These are phyloP conservation scores for Pinna nobilis DNA, from an alignment of 1,140 invertebrate genomes.

Conservation along the genomic window DNA sequence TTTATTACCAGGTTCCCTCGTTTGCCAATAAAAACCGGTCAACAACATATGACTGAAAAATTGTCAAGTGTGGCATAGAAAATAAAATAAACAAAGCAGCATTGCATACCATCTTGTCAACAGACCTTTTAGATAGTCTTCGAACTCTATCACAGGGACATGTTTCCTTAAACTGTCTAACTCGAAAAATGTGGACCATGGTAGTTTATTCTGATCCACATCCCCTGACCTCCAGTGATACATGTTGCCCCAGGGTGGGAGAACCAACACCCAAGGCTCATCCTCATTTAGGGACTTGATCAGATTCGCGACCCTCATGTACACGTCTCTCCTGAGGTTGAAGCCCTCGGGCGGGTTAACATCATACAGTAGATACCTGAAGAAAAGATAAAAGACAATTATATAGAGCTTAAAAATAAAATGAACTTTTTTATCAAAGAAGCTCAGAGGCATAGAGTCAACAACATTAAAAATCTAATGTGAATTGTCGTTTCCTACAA, in stretches of 20 bases:
- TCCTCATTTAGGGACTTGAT: constrained; percentile 80
- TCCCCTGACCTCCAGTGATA: constrained; percentile 90
- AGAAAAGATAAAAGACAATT: background rate
- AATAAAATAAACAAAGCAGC: background rate
- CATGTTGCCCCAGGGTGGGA: constrained; percentile 93
- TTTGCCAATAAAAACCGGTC: too few relatives aligned
- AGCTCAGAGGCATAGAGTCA: background rate
- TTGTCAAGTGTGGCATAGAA: too few relatives aligned
- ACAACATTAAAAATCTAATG: background rate
- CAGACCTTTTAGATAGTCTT: constrained; percentile 86
- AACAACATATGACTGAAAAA: too few relatives aligned
- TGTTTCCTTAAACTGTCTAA: constrained; percentile 85
- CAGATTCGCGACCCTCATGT: constrained; percentile 91
- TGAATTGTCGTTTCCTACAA: background rate
- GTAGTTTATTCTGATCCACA: constrained; percentile 77
- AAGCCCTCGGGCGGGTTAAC: constrained; percentile 97
- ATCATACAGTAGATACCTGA: constrained; percentile 86
- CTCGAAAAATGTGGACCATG: constrained; percentile 93
- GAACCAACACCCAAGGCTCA: constrained; percentile 77
- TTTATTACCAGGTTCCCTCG: too few relatives aligned
- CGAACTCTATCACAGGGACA: constrained; percentile 91
- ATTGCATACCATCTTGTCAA: too few relatives aligned
- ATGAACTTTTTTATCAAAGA: too few relatives aligned
- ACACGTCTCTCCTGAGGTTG: constrained; percentile 96
- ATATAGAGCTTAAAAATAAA: too few relatives aligned